Evolutionary conservation across 2,797 vertebrate species (phyloP).

Genomic region (Microctenopoma steveboyesi): DNA sequence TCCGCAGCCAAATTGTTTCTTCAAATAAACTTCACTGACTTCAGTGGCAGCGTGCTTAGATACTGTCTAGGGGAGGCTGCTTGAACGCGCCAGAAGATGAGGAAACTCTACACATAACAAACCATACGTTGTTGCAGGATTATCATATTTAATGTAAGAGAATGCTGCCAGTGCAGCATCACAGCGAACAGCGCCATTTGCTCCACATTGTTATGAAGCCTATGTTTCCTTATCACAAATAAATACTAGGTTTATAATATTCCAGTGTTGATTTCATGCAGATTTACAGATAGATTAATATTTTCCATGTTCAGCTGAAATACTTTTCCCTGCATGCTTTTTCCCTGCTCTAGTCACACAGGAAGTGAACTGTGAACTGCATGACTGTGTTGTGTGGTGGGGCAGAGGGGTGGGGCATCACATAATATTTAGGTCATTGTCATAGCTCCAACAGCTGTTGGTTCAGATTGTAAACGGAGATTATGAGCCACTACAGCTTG

Average conservation of each 20-base stretch:
- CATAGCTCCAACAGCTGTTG: slow-evolving; percentile 68
- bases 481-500: slow-evolving; percentile 61
- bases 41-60: slow-evolving; percentile 51
- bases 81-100: slow-evolving; percentile 52
- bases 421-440: slow-evolving; percentile 75
- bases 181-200: not conserved
- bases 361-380: too few species aligned
- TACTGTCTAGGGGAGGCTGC: slow-evolving; percentile 53
- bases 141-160: slow-evolving; percentile 42
- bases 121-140: slow-evolving; percentile 41
- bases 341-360: too few species aligned
- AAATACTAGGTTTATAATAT: slow-evolving; percentile 8
- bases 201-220: not conserved
- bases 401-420: slow-evolving; percentile 32
- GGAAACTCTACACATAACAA: slow-evolving; percentile 29
- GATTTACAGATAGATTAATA: too few species aligned
- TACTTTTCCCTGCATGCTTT: too few species aligned
- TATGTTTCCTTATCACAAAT: slow-evolving; percentile 16
- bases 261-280: too few species aligned
- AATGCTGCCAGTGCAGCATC: slow-evolving; percentile 4
- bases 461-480: slow-evolving; percentile 74
- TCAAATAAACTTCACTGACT: slow-evolving; percentile 71
- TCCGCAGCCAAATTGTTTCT: slow-evolving; percentile 58
- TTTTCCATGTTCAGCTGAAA: too few species aligned
- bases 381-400: not conserved